Evolutionary conservation across 1,140 invertebrate genomes (phyloP).

Genomic region (Calephelis nemesis): DNA sequence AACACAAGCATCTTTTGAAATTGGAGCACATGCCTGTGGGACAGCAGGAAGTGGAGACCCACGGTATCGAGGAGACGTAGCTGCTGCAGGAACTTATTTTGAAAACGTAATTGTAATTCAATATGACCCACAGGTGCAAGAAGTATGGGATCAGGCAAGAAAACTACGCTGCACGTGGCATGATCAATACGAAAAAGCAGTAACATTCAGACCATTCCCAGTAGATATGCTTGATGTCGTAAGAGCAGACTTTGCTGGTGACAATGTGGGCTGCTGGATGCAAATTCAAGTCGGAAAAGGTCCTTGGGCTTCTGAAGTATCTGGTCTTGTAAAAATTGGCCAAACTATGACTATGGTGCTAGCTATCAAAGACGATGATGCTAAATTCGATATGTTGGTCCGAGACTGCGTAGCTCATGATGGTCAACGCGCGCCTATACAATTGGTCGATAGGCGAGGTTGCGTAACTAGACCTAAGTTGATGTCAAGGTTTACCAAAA

Average conservation of each 20-base stretch:
- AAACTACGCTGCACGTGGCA: constrained; percentile 97
- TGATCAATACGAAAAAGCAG: constrained; percentile 96
- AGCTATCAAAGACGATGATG: constrained; percentile 96
- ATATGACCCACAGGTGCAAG: constrained; percentile 96
- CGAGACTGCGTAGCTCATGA: constrained; percentile 96
- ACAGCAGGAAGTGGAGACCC: constrained; percentile 95
- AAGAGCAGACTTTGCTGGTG: constrained; percentile 94
- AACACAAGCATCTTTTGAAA: constrained; percentile 93
- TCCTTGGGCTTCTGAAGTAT: constrained; percentile 96
- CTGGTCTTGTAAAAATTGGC: constrained; percentile 95
- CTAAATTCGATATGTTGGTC: constrained; percentile 97
- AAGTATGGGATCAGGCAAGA: constrained; percentile 97
- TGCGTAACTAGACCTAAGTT: constrained; percentile 95
- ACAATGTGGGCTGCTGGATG: constrained; percentile 98
- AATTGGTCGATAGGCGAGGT: constrained; percentile 94
- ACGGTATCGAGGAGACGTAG: constrained; percentile 89
- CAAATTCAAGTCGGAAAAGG: constrained; percentile 96
- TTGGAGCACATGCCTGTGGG: constrained; percentile 93
- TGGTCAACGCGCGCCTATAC: constrained; percentile 95
- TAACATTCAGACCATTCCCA: constrained; percentile 95
- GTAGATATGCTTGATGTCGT: constrained; percentile 97
- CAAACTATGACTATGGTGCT: constrained; percentile 98
- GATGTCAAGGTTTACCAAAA: constrained; percentile 96
- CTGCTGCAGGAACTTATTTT: constrained; percentile 94
- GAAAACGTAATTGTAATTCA: constrained; percentile 97